Base-by-base conservation (phyloP, 2,797 vertebrate species). In the Leuciscus waleckii region DNA sequence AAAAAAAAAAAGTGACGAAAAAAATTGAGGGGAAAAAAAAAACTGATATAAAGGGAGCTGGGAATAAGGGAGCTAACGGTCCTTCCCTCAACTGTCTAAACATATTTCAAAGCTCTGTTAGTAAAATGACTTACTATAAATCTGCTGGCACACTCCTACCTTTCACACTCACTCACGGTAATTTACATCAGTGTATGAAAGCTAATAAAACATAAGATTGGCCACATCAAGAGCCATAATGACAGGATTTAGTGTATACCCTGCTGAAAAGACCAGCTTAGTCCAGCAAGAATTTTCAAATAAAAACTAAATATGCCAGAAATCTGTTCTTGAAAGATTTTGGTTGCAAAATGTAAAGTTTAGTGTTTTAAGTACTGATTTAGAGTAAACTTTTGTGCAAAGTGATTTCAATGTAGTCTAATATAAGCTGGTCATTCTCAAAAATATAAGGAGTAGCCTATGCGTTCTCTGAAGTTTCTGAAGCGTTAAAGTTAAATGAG, bases 21-120 rank as follows among this genome's bases (percentile, higher is more conserved):
- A 29, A 82, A n/a, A 80, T 9, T 41, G 54, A 41, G 90, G 90
- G 89, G 92, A 87, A 91, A 89, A 86, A 90, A 88, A 56, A 35
- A 19, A 41, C 76, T 13, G 43, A 5, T 81, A 79, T 69, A 61
- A 87, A 83, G 86, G 83, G 81, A 4, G 65, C 86, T 73, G n/a
- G 81, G 84, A 85, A 81, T 82, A 85, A 76, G 37, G 29, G 35
- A 58, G 67, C 49, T 81, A 75, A 68, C 37, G 2, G 85, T 68
- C 79, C 61, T 74, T 73, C 63, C 78, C 43, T 70, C 32, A 68
- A 46, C 78, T 23, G 71, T 70, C 82, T 68, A 86, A 86, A 82
- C 51, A 58, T 16, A 56, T 77, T 76, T 61, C 51, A 76, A 69
- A 56, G 35, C n/a, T 29, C n/a, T 76, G 37, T 54, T 56, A 68